Conservation (phyloP, 2,113 vertebrate species). For the Elaphurus davidianus region DNA sequence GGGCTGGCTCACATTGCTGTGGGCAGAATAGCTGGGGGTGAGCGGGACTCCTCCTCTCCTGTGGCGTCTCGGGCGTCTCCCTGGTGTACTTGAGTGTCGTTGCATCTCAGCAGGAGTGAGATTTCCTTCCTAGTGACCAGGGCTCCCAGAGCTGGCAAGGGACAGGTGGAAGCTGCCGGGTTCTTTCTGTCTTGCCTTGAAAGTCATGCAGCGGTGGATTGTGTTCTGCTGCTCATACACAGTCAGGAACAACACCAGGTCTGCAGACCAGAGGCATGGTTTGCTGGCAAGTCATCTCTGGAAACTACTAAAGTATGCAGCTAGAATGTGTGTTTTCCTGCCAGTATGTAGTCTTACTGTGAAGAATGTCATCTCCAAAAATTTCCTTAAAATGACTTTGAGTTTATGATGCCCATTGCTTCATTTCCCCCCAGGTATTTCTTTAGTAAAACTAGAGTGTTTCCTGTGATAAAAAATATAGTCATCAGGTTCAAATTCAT, state of each 20-base stretch:
- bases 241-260: background rate
- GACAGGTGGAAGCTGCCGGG: background rate
- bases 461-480: background rate
- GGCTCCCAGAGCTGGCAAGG: background rate
- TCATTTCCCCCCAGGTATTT: background rate
- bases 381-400: background rate
- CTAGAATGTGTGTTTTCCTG: background rate
- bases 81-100: background rate
- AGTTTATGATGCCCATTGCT: background rate
- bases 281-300: background rate
- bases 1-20: background rate
- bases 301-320: background rate
- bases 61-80: background rate
- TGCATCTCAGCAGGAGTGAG: no score
- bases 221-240: background rate
- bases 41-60: background rate
- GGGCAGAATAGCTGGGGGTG: background rate
- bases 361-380: background rate
- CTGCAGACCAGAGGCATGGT: background rate
- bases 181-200: background rate
- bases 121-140: background rate
- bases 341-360: background rate
- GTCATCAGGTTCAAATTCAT: background rate
- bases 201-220: fast-evolving
- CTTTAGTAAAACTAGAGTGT: background rate